Evolutionary conservation across 2,888 invertebrate genomes (phyloP).

Genomic region (Gasteruption jaculator): DNA sequence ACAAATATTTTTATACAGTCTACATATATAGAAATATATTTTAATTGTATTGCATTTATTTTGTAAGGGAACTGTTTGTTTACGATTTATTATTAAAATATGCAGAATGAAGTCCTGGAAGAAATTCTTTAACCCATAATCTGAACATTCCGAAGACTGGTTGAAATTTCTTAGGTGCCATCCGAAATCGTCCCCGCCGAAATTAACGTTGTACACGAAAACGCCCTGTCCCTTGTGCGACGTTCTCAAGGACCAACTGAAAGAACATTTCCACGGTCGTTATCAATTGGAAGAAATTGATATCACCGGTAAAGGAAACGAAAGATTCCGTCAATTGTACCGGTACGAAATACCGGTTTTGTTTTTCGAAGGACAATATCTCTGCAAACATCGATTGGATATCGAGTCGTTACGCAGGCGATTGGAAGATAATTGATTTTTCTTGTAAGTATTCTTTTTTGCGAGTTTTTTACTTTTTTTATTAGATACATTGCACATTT

Average conservation of each 20-base stretch:
- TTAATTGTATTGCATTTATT: too few relatives aligned
- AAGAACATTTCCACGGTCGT: conserved; percentile 57
- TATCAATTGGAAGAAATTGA: conserved; percentile 70
- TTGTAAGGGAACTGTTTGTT: too few relatives aligned
- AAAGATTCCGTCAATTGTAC: conserved; percentile 70
- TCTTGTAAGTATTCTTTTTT: too few relatives aligned
- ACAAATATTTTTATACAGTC: too few relatives aligned
- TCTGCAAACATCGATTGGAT: conserved; percentile 74
- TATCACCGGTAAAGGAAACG: conserved; percentile 70
- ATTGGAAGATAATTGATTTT: too few relatives aligned
- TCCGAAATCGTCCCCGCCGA: conserved; percentile 52
- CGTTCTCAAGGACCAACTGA: conserved; percentile 65
- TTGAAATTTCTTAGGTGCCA: conserved; percentile 38
- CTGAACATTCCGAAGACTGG: too few relatives aligned
- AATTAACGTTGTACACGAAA: conserved; percentile 77
- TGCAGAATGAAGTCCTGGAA: too few relatives aligned
- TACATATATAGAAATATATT: too few relatives aligned
- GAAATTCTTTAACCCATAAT: too few relatives aligned
- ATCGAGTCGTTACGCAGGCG: conserved; percentile 56
- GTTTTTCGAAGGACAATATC: conserved; percentile 75
- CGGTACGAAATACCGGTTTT: conserved; percentile 84
- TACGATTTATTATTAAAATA: too few relatives aligned
- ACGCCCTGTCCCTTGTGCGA: conserved; percentile 80
- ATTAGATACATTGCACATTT: too few relatives aligned
- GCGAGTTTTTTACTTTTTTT: too few relatives aligned